Evolutionary conservation across 2,797 vertebrate species (phyloP), one percentile per base, ranked within the genome.

Genomic region (Cichlasoma orientale): DNA sequence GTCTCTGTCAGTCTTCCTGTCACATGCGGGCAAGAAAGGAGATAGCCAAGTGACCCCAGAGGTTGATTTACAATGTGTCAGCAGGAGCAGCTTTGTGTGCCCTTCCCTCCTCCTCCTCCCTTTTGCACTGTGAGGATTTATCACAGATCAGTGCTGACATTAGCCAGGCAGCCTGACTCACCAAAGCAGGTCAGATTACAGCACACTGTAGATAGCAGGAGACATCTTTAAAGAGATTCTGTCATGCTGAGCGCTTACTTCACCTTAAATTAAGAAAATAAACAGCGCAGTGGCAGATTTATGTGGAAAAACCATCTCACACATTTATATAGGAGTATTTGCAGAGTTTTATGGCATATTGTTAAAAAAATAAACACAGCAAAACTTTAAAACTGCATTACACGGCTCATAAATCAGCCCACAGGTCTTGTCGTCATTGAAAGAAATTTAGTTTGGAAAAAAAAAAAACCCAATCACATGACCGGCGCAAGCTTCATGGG

Each of bases 41-140:
- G 55, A 74, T 68, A 74, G 44, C 84, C 82, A 75, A 88, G 88
- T 92, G 88, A 94, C 82, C 92, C 85, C 87, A 70, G 87, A 80
- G 89, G 82, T 85, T 86, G 83, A 91, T 92, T 93, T 93, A 92
- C 79, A 81, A 9, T 1, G 59, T 83, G 88, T 92, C 89, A 93
- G 90, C 92, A 82, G 87, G 75, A 89, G 61, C 70, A 54, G 73
- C 75, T 58, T 58, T 53, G 36, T 47, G 36, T 53, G 80, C 68
- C 50, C 31, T 56, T 78, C 77, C 83, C 70, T 76, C 79, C 53
- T 79, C 78, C 78, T 54, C 41, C 63, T 50, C 41, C 63, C 41
- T 66, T 25, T 33, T 69, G 56, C 68, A 29, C 72, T 7, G 70
- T 9, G 44, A 84, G 75, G 82, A 89, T 91, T 93, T 80, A 91